A percentile compares a stretch with the other conserved stretches of the same genome.
Conservation (phyloP, 2,797 vertebrate genomes). For the Limnodromus scolopaceus region DNA sequence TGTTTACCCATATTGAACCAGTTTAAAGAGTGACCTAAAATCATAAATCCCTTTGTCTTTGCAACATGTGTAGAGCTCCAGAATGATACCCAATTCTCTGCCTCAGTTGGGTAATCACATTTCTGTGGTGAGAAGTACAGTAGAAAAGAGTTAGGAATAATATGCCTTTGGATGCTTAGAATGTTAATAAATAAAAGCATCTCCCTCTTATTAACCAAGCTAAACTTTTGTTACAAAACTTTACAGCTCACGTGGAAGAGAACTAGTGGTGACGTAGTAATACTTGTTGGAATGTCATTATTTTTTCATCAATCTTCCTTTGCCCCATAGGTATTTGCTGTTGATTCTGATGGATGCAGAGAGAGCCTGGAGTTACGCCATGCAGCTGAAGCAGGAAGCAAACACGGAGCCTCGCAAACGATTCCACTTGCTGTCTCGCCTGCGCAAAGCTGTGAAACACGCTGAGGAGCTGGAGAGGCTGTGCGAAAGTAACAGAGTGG, state of each 20-base stretch:
- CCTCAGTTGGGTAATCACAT: not conserved
- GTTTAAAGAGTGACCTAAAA: not conserved
- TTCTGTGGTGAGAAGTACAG: not conserved
- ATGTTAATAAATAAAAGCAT: not conserved
- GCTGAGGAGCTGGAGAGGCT: conserved; percentile 93
- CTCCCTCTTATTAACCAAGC: not conserved
- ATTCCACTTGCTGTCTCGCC: conserved; percentile 92
- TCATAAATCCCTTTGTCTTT: not conserved
- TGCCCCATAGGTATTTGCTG: conserved; percentile 86
- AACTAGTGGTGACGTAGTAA: not conserved
- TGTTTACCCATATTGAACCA: not conserved
- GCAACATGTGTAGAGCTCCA: not conserved
- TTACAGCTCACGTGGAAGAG: not conserved
- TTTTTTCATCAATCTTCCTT: not conserved
- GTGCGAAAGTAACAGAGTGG: conserved; percentile 92
- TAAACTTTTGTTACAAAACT: not conserved
- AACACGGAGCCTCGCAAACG: conserved; percentile 98
- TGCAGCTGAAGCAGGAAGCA: conserved; percentile 98
- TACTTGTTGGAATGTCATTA: not conserved
- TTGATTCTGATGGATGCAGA: conserved; percentile 97
- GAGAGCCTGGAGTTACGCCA: conserved; percentile 97
- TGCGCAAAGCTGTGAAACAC: conserved; percentile 96
- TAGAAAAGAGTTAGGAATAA: not conserved
- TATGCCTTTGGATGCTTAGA: not conserved
- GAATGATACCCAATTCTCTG: not conserved